Percentiles rank a stretch among this genome's conserved stretches.
Evolutionary conservation across 1,140 invertebrate species (phyloP).

Genomic region (Cyphomyrmex costatus): DNA sequence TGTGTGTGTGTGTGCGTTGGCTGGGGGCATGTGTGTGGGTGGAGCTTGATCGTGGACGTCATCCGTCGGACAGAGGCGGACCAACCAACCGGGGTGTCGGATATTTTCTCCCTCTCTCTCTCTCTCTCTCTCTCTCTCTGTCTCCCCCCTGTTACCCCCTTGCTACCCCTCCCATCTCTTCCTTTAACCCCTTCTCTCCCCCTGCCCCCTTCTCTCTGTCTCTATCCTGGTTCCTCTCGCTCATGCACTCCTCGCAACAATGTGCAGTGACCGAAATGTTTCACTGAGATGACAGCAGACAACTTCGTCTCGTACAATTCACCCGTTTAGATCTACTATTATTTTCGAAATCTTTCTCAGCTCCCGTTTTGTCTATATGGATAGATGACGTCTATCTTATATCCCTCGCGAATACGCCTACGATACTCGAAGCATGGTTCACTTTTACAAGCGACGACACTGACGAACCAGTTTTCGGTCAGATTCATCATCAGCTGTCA

Average conservation of each 20-base stretch:
- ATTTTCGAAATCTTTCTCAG: conserved; percentile 40
- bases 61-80: conserved; percentile 73
- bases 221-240: conserved; percentile 48
- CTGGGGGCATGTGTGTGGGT: conserved; percentile 72
- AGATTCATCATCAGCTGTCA: conserved; percentile 20
- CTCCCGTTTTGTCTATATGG: conserved; percentile 15
- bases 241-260: conserved; percentile 63
- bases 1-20: conserved; percentile 47
- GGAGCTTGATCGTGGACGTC: conserved; percentile 76
- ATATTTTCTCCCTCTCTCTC: conserved; percentile 49
- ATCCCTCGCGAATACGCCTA: not conserved
- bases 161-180: conserved; percentile 39
- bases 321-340: conserved; percentile 36
- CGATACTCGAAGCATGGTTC: not conserved
- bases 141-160: not conserved
- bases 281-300: conserved; percentile 68
- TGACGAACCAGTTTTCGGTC: not conserved
- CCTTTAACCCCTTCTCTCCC: conserved; percentile 7
- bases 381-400: conserved; percentile 1
- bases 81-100: conserved; percentile 49
- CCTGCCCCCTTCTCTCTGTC: conserved; percentile 19
- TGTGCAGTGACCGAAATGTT: conserved; percentile 76
- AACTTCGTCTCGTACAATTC: conserved; percentile 16
- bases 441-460: not conserved
- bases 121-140: conserved; percentile 19